A percentile compares a stretch with the other conserved stretches of the same genome.
Conservation (phyloP, 2,113 vertebrate species). For the Mus pahari region DNA sequence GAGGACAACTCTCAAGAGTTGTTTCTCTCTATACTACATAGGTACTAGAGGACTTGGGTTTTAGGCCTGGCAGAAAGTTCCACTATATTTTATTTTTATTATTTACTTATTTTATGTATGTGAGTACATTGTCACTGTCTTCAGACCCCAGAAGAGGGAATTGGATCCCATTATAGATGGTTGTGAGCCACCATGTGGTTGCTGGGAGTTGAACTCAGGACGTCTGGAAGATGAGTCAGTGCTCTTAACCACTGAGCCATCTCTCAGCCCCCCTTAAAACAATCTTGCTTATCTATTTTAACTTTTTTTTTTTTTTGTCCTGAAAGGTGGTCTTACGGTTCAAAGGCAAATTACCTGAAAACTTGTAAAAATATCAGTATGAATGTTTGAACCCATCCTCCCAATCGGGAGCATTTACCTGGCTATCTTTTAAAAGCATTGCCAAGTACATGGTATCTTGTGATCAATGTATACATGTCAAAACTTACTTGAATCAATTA, state of each 20-base stretch:
- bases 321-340: not conserved
- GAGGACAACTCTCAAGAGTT: no score
- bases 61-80: not conserved
- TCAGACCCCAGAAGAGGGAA: no score
- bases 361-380: not conserved
- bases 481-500: not conserved
- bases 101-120: no score
- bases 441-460: not conserved
- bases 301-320: not conserved
- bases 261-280: no score
- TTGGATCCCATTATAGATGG: no score
- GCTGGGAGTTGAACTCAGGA: no score
- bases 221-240: no score
- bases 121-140: no score
- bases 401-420: not conserved
- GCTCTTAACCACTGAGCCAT: no score
- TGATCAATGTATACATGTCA: not conserved
- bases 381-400: not conserved
- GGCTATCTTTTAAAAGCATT: not conserved
- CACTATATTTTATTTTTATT: no score
- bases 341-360: not conserved
- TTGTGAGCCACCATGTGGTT: no score
- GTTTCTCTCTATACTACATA: no score
- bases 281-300: not conserved
- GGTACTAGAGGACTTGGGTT: not conserved